Evolutionary conservation across 2,113 vertebrate species (phyloP).

Genomic region (Todiramphus saurophagus): DNA sequence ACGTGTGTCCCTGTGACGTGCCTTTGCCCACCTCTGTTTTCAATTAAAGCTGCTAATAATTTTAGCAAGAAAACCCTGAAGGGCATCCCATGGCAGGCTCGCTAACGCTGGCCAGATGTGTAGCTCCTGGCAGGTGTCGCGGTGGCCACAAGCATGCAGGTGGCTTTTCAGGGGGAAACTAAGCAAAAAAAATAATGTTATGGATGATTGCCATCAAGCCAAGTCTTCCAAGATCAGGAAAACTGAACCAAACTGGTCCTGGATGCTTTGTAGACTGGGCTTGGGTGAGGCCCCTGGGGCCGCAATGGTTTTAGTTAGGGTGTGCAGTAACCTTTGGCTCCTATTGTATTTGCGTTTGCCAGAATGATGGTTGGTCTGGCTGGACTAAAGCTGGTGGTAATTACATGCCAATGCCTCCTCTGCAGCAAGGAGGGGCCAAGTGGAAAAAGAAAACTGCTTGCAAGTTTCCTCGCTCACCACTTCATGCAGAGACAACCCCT

Average conservation of each 20-base stretch:
- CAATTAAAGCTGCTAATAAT: neutral
- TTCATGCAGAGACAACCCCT: neutral
- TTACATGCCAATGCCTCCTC: neutral
- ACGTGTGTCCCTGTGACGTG: accelerated
- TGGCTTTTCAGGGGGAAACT: neutral
- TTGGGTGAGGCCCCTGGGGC: neutral
- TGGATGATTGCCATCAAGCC: neutral
- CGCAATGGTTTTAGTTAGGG: slow-evolving; percentile 26
- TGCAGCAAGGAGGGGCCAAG: neutral
- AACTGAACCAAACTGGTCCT: neutral
- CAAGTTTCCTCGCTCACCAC: accelerated
- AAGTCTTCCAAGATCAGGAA: neutral
- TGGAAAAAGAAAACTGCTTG: neutral
- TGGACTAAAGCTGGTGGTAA: neutral
- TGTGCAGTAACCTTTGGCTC: slow-evolving; percentile 51
- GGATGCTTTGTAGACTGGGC: neutral
- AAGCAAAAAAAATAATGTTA: neutral
- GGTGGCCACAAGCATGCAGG: neutral
- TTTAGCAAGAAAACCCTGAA: neutral
- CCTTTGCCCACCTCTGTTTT: neutral
- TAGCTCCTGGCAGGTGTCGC: neutral
- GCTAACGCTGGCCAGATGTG: neutral
- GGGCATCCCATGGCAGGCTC: accelerated
- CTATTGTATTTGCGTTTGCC: slow-evolving; percentile 16
- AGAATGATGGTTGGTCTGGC: slow-evolving; percentile 43